phyloP scores from a whole-genome alignment of 2,888 invertebrate genomes.

The Ischnura elegans region DNA sequence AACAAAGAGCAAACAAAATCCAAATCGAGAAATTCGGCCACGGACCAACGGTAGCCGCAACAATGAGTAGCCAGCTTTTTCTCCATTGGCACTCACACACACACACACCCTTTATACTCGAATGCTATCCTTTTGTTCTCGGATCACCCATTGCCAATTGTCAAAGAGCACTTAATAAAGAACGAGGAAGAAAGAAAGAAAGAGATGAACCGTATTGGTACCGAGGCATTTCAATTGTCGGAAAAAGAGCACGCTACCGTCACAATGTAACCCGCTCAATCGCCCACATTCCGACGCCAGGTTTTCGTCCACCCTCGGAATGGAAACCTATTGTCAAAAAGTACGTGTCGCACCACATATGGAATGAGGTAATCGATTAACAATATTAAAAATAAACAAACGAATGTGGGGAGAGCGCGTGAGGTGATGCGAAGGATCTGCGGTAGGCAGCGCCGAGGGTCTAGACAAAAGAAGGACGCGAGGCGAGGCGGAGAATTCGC shows the following conservation, averaged over 20 bases:
- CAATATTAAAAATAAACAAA: constrained; percentile 14
- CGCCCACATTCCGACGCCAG: neutral
- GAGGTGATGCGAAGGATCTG: neutral
- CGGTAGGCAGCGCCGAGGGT: neutral
- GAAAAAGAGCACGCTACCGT: neutral
- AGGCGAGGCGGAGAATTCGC: neutral
- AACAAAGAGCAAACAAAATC: neutral
- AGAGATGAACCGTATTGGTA: neutral
- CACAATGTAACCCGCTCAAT: neutral
- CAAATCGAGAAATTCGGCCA: neutral
- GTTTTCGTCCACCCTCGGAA: neutral
- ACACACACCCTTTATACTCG: neutral
- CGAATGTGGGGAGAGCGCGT: neutral
- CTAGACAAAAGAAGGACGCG: neutral
- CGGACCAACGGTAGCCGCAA: neutral
- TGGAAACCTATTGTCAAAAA: neutral
- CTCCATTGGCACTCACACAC: neutral
- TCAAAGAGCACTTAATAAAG: neutral
- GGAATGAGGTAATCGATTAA: neutral
- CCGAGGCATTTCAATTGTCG: neutral
- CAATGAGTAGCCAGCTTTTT: neutral
- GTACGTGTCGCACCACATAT: neutral
- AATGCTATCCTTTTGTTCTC: neutral
- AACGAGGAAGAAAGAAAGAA: neutral
- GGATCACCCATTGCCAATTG: neutral